Evolutionary conservation across 2,888 invertebrate genomes (phyloP).

Genomic region (Galerucella calmariensis): DNA sequence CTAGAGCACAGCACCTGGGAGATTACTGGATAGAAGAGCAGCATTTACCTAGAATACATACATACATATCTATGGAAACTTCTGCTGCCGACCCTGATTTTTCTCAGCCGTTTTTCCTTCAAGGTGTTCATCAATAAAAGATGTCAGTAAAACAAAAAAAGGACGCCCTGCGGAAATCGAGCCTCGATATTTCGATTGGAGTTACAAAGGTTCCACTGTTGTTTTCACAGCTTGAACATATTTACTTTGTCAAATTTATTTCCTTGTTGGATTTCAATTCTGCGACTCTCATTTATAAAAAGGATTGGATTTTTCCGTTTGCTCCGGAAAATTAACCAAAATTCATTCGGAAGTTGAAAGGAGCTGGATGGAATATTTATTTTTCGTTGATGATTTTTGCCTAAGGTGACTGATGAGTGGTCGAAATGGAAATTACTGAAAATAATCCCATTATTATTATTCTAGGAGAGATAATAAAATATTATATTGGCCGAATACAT

Average conservation of each 20-base stretch:
- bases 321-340: conserved; percentile 28
- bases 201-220: conserved; percentile 36
- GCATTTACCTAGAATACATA: no score
- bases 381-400: not conserved
- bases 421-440: no score
- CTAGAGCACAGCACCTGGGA: no score
- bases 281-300: conserved; percentile 11
- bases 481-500: no score
- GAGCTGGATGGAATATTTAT: not conserved
- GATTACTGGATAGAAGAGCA: no score
- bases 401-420: not conserved
- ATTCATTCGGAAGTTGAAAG: conserved; percentile 26
- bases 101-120: not conserved
- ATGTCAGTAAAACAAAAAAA: conserved; percentile 49
- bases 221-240: conserved; percentile 37
- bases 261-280: conserved; percentile 30
- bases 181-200: conserved; percentile 46
- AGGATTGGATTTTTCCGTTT: conserved; percentile 26
- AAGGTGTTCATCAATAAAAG: conserved; percentile 51
- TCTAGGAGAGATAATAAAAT: no score
- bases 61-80: not conserved
- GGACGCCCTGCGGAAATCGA: conserved; percentile 44
- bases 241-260: conserved; percentile 40
- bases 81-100: not conserved
- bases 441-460: no score